Conservation (phyloP, 2,797 vertebrate genomes). For the Nothura maculosa region DNA sequence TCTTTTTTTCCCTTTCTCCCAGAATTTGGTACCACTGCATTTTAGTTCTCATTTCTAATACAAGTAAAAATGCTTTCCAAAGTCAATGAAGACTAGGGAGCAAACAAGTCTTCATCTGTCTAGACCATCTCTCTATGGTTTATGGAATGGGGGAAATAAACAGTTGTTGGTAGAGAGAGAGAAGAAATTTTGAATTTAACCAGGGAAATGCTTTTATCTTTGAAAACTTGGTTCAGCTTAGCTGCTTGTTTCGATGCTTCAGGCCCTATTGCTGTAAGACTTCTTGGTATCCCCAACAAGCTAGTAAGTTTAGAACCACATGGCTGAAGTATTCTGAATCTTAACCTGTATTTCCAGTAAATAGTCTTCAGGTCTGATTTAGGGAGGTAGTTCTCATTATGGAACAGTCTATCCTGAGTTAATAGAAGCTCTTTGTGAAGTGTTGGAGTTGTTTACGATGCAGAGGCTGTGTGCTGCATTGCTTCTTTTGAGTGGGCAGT, state of each 20-base stretch:
- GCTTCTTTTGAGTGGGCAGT: constrained; percentile 12
- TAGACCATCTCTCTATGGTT: too few relatives aligned
- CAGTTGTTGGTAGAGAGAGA: background rate
- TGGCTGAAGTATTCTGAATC: background rate
- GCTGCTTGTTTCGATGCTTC: background rate
- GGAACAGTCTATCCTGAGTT: background rate
- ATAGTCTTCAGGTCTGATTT: background rate
- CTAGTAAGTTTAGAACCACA: background rate
- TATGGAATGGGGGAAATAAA: background rate
- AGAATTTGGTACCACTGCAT: background rate
- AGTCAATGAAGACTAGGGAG: background rate
- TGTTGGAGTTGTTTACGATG: background rate
- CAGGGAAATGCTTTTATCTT: background rate
- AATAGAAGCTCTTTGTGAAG: background rate
- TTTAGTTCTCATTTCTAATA: background rate
- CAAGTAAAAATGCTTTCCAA: background rate
- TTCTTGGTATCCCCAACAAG: background rate
- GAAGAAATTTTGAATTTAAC: background rate
- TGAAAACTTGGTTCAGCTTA: background rate
- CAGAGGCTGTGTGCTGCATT: background rate
- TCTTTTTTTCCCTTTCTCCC: background rate
- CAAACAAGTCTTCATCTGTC: background rate
- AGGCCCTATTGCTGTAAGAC: background rate
- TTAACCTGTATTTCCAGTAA: background rate
- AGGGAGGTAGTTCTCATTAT: background rate